A percentile compares a stretch with the other conserved stretches of the same genome.
These are phyloP conservation scores for Caloenas nicobarica DNA, from an alignment of 2,113 vertebrate species.

Conservation along the genomic window DNA sequence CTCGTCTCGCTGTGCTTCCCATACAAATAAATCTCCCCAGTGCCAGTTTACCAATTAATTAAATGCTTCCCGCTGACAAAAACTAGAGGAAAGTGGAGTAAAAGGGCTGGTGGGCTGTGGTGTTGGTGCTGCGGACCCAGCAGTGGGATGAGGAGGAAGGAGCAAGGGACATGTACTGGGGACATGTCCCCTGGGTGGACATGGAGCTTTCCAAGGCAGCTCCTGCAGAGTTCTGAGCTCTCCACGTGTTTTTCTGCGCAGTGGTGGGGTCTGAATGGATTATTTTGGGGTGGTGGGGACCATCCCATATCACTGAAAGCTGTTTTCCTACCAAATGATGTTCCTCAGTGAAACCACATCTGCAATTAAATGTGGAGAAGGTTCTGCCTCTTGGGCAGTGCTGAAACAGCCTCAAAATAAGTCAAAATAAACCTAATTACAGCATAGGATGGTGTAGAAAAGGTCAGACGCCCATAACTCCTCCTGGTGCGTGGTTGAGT, in stretches of 20 bases:
- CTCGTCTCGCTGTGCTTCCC: background rate
- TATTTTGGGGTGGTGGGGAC: background rate
- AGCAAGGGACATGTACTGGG: background rate
- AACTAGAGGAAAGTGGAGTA: background rate
- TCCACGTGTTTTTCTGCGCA: background rate
- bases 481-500: background rate
- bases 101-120: background rate
- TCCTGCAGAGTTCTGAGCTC: background rate
- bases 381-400: background rate
- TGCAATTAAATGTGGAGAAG: background rate
- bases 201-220: background rate
- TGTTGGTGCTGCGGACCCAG: background rate
- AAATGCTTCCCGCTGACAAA: background rate
- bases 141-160: background rate
- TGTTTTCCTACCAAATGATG: background rate
- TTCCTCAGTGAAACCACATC: background rate
- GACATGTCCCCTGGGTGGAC: background rate
- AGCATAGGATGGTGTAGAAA: background rate
- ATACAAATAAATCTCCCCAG: rapidly evolving
- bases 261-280: background rate
- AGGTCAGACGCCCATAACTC: background rate
- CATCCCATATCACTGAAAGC: background rate
- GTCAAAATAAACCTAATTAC: background rate
- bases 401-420: background rate
- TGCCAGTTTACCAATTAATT: background rate